phyloP scores from a whole-genome alignment of 2,888 invertebrate species.

The Nezara viridula region DNA sequence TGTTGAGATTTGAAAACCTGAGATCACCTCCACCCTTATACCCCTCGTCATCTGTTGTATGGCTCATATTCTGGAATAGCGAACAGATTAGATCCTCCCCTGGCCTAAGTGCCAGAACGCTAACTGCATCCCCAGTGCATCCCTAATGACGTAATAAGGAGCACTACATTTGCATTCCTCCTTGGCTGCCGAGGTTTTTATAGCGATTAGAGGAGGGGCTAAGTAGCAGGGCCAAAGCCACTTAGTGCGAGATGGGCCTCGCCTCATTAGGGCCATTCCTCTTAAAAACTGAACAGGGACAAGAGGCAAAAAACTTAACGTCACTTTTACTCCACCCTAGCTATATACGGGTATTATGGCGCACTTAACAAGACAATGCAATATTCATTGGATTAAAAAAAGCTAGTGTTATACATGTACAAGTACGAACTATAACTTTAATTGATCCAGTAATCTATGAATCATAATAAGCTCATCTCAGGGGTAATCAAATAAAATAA shows the following conservation, averaged over 20 bases:
- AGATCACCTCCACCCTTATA: not conserved
- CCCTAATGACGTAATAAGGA: constrained; percentile 47
- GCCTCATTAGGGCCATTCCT: constrained; percentile 40
- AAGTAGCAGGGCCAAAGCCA: constrained; percentile 44
- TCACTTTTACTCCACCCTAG: not conserved
- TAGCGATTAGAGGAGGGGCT: constrained; percentile 42
- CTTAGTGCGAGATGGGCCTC: not conserved
- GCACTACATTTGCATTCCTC: constrained; percentile 38
- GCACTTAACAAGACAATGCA: constrained; percentile 5
- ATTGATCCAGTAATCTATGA: not conserved
- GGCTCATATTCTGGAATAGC: not conserved
- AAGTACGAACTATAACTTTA: not conserved
- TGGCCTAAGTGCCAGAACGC: constrained; percentile 35
- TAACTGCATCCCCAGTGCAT: constrained; percentile 52
- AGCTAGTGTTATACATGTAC: not conserved
- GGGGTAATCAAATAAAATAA: not conserved
- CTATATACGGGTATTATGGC: constrained; percentile 8
- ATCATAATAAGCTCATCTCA: not conserved
- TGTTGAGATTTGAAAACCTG: not conserved
- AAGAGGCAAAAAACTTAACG: constrained; percentile 24
- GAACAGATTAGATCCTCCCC: constrained; percentile 1
- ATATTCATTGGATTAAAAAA: constrained; percentile 25
- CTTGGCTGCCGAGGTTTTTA: constrained; percentile 19
- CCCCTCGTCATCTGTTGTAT: not conserved
- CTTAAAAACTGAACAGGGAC: constrained; percentile 43